Conservation (phyloP, 2,113 vertebrate species). For the Cranoglanis bouderius region DNA sequence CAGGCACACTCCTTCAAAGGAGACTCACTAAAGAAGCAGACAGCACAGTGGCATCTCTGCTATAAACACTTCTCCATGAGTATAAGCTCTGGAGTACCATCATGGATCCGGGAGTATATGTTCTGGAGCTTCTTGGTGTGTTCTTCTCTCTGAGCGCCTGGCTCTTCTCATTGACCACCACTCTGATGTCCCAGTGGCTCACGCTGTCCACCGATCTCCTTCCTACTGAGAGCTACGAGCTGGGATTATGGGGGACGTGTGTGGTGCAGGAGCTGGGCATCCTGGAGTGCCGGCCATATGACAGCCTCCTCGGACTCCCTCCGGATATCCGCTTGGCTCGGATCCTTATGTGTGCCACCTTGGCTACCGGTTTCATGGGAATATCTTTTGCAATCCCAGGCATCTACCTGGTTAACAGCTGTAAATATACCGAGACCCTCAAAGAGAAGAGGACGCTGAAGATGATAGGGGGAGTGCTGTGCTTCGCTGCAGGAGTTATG, state of each 20-base stretch:
- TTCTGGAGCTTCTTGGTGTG: slow-evolving; percentile 44
- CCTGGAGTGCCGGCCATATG: slow-evolving; percentile 47
- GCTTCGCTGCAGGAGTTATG: slow-evolving; percentile 49
- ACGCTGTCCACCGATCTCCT: slow-evolving; percentile 57
- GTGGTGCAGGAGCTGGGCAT: slow-evolving; percentile 55
- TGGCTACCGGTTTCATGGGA: slow-evolving; percentile 40
- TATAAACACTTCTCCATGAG: background rate
- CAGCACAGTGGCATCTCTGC: background rate
- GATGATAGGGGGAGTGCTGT: slow-evolving; percentile 46
- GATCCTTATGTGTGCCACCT: slow-evolving; percentile 47
- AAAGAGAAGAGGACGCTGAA: slow-evolving; percentile 49
- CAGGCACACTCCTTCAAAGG: slow-evolving; percentile 30
- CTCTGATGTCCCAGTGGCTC: slow-evolving; percentile 58
- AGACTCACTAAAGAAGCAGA: slow-evolving; percentile 2
- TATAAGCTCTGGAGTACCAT: slow-evolving; percentile 24
- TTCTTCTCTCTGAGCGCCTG: slow-evolving; percentile 50
- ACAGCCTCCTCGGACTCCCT: slow-evolving; percentile 50
- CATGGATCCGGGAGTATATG: slow-evolving; percentile 47
- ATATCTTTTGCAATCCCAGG: slow-evolving; percentile 53
- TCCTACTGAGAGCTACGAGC: slow-evolving; percentile 55
- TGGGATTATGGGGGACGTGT: slow-evolving; percentile 63
- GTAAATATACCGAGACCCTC: slow-evolving; percentile 40
- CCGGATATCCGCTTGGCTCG: slow-evolving; percentile 53
- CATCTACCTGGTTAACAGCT: slow-evolving; percentile 54
- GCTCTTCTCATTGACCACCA: slow-evolving; percentile 56